Evolutionary conservation across 2,113 vertebrate species (phyloP), one percentile per base, ranked within the genome.

Genomic region (Phalacrocorax brasilianus): DNA sequence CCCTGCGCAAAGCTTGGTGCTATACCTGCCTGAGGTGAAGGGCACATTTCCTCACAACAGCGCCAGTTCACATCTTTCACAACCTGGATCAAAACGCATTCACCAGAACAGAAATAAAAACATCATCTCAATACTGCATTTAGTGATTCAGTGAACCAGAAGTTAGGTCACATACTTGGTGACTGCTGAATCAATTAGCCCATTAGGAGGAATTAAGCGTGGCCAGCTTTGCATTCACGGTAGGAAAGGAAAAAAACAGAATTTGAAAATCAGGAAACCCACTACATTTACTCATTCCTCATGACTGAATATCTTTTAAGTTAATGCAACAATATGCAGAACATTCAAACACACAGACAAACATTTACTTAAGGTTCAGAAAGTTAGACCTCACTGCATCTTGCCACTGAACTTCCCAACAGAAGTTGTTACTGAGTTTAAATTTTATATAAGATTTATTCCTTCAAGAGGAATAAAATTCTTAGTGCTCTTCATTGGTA

Each of bases 21-120:
- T 21, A 3, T 2, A 28, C 17, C 75, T 88, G 67, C 53, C 42
- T 1, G 0, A 61, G 75, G 86, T 18, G 76, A 74, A 84, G 93
- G 83, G 28, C 83, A 71, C 42, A 0, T 14, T 9, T 28, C 63
- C 38, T 6, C 7, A 5, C 63, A 9, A 16, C n/a, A 84, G 78
- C 45, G 1, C 58, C 74, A 35, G 27, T 14, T 82, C 61, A 22
- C 65, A 8, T 28, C 78, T 42, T 53, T 27, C 91, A 70, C 91
- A 77, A 1, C 55, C 44, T 59, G 6, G 28, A 53, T 16, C 40
- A 14, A 59, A 75, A 70, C 3, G 33, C 53, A 38, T 33, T 58
- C 82, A 32, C 32, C 59, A 66, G 80, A 73, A 94, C 72, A 76
- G 88, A 85, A 90, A 76, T 68, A 85, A 89, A 91, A 88, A 77